Evolutionary conservation across 1,140 invertebrate genomes (phyloP), one percentile per base, ranked within the genome.

Genomic region (Drosophila repletoides): DNA sequence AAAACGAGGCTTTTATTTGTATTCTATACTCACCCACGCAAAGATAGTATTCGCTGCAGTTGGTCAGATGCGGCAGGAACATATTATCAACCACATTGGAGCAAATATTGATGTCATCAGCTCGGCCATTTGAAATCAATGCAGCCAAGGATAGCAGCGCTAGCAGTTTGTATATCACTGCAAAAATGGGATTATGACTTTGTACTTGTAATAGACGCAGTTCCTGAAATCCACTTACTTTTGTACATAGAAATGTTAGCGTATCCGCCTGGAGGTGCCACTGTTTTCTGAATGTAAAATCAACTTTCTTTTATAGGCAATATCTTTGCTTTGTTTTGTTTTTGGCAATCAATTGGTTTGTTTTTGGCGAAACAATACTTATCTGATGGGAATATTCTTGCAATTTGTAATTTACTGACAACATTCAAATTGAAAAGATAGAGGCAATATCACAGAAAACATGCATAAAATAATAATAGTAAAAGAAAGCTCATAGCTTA

Each of bases 11-110:
- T 4, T 28, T 14, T 2, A 15, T 5, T 15, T 0, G 9, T 2
- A n/a, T 4, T 5, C 2, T 7, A 2, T 6, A 60, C 75, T 56
- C 5, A 86, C 84, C 51, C 45, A 89, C 52, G 28, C 88, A 89
- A 12, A 89, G 49, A 49, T 81, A 72, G 41, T 89, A 89, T 28
- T 70, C 10, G 45, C 56, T 67, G 43, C 88, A 89, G 36, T 86
- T 65, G 31, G 24, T 53, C 3, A 89, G 19, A 6, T 65, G 51
- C 1, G 88, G 88, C 31, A 89, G 15, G 17, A 89, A 89, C 0
- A 88, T 33, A 43, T 73, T 75, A 29, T 74, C 60, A 1, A 24
- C 60, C 14, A 83, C 88, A 43, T 66, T 56, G 12, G 66, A 66
- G 38, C 88, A 89, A 14, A 89, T 71, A 26, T 89, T 88, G 0